Conservation (phyloP, 1,140 invertebrate genomes). For the Temnothorax nylanderi region DNA sequence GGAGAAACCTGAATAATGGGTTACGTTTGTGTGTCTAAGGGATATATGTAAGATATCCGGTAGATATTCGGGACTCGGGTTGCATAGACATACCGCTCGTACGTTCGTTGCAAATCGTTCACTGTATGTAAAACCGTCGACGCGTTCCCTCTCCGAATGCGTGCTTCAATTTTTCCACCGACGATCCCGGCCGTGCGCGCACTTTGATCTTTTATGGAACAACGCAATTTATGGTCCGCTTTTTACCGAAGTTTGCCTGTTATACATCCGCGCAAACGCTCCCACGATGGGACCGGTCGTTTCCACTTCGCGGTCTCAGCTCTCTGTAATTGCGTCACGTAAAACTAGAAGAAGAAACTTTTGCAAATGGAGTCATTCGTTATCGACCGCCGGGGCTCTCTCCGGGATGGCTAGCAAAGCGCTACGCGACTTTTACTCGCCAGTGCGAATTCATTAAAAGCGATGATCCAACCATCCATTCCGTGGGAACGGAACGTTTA, state of each 20-base stretch:
- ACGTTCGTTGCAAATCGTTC: slow-evolving; percentile 8
- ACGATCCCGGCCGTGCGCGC: neutral
- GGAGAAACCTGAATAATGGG: neutral
- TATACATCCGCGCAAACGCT: slow-evolving; percentile 56
- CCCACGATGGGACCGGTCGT: slow-evolving; percentile 53
- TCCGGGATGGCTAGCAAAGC: slow-evolving; percentile 32
- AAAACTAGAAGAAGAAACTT: slow-evolving; percentile 59
- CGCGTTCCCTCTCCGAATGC: slow-evolving; percentile 33
- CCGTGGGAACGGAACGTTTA: slow-evolving; percentile 43
- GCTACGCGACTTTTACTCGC: slow-evolving; percentile 54
- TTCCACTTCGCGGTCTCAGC: slow-evolving; percentile 58
- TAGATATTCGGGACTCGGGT: neutral
- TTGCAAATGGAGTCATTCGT: slow-evolving; percentile 60
- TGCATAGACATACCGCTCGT: neutral
- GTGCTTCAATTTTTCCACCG: slow-evolving; percentile 39
- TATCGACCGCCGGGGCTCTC: slow-evolving; percentile 41
- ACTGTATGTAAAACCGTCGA: slow-evolving; percentile 10
- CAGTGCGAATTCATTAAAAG: slow-evolving; percentile 57
- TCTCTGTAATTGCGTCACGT: slow-evolving; percentile 61
- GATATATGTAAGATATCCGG: slow-evolving; percentile 27
- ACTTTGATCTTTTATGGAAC: slow-evolving; percentile 61
- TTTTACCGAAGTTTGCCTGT: slow-evolving; percentile 59
- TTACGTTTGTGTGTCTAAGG: slow-evolving; percentile 12
- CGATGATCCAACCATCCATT: slow-evolving; percentile 56
- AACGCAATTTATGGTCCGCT: slow-evolving; percentile 55